Percentiles rank a stretch among this genome's conserved stretches.
These are phyloP conservation scores for Bombus impatiens DNA, from an alignment of 1,140 invertebrate genomes.

Conservation along the genomic window DNA sequence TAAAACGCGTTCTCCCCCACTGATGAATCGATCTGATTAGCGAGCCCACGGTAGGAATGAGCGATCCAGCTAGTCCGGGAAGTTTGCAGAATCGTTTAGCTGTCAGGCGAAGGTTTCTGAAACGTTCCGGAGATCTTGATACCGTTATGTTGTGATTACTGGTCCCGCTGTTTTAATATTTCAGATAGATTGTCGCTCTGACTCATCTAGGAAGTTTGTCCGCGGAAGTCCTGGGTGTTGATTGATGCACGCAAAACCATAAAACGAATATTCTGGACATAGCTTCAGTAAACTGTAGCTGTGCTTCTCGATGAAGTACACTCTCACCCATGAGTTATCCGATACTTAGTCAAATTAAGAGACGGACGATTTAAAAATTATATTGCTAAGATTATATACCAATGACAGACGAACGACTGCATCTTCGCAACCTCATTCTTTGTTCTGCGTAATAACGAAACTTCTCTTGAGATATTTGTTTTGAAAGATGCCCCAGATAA, in stretches of 20 bases:
- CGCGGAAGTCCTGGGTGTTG: not conserved
- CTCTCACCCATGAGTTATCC: no score
- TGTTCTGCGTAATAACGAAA: no score
- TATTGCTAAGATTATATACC: not conserved
- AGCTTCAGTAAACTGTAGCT: not conserved
- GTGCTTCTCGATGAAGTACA: no score
- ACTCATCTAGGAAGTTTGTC: not conserved
- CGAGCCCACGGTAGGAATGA: not conserved
- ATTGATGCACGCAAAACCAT: not conserved
- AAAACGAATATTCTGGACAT: not conserved
- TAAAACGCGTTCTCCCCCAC: not conserved
- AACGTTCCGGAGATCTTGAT: not conserved
- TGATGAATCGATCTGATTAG: conserved; percentile 33
- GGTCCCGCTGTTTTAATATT: not conserved
- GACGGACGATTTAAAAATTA: not conserved
- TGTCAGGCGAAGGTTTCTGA: not conserved
- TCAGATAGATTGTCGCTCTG: not conserved
- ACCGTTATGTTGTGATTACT: conserved; percentile 1
- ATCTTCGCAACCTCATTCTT: no score
- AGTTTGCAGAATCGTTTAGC: not conserved
- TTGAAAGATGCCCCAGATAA: no score
- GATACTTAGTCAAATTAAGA: no score
- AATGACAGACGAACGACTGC: no score
- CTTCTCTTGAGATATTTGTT: no score
- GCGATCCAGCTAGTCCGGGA: not conserved